Conservation (phyloP, 35 echinoderm and acorn worm genomes). For the Anneissia japonica region DNA sequence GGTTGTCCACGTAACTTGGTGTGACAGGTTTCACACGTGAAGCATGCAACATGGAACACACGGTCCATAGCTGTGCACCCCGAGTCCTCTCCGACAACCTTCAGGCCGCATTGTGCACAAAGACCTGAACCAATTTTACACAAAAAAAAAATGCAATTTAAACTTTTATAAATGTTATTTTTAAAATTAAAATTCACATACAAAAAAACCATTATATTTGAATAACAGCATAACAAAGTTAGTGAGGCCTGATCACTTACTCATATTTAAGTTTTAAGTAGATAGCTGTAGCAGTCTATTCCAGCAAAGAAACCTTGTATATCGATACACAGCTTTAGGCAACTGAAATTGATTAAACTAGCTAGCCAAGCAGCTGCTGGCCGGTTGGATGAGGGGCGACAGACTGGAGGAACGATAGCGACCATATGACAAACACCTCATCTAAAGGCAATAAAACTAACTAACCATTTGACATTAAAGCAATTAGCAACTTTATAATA, state of each 20-base stretch:
- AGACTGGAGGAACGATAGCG: not conserved
- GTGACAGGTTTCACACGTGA: constrained; percentile 80
- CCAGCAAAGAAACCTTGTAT: not conserved
- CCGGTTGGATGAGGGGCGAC: not conserved
- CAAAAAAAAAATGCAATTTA: too few relatives aligned
- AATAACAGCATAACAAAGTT: too few relatives aligned
- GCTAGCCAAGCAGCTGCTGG: not conserved
- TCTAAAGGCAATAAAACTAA: too few relatives aligned
- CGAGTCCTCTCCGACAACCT: constrained; percentile 82
- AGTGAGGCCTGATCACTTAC: too few relatives aligned
- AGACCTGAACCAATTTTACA: too few relatives aligned
- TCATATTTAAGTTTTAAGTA: not conserved
- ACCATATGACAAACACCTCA: not conserved
- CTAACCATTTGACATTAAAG: too few relatives aligned
- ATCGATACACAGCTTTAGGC: not conserved
- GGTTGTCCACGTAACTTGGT: constrained; percentile 80
- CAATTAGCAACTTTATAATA: too few relatives aligned
- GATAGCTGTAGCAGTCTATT: not conserved
- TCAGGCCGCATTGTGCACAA: constrained; percentile 68
- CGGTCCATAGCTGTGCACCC: constrained; percentile 97
- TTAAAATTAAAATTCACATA: not conserved
- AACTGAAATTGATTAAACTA: not conserved
- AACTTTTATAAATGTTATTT: not conserved
- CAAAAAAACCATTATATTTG: too few relatives aligned
- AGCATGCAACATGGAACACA: constrained; percentile 92